Evolutionary conservation across 2,797 vertebrate genomes (phyloP).

Genomic region (Carcharodon carcharias): DNA sequence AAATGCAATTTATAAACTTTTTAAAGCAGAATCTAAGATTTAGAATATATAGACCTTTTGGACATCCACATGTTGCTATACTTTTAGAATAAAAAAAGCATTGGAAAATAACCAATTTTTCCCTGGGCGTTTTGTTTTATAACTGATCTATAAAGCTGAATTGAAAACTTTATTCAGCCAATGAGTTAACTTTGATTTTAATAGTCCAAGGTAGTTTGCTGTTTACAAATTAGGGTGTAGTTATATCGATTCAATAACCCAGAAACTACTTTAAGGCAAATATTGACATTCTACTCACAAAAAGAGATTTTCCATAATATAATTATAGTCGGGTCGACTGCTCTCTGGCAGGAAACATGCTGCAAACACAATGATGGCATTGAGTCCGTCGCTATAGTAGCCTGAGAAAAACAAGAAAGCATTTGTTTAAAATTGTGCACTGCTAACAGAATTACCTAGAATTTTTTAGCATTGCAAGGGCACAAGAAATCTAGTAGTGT

Average conservation of each 20-base stretch:
- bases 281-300: constrained; percentile 69
- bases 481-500: not conserved
- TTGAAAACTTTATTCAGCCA: not conserved
- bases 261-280: not conserved
- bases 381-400: constrained; percentile 85
- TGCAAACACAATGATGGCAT: constrained; percentile 97
- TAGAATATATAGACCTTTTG: not conserved
- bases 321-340: constrained; percentile 83
- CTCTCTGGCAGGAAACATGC: constrained; percentile 97
- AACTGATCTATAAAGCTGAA: not conserved
- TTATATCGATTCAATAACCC: not conserved
- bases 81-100: not conserved
- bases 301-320: constrained; percentile 99
- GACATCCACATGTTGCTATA: not conserved
- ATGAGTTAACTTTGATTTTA: not conserved
- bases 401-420: constrained; percentile 60
- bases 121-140: not conserved
- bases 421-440: not conserved
- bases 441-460: not conserved
- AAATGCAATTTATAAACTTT: not conserved
- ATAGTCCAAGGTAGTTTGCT: not conserved
- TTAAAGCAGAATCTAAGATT: not conserved
- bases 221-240: not conserved
- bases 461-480: not conserved
- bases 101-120: not conserved